Evolutionary conservation across 2,113 vertebrate species (phyloP).

Genomic region (Porphyrio hochstetteri): DNA sequence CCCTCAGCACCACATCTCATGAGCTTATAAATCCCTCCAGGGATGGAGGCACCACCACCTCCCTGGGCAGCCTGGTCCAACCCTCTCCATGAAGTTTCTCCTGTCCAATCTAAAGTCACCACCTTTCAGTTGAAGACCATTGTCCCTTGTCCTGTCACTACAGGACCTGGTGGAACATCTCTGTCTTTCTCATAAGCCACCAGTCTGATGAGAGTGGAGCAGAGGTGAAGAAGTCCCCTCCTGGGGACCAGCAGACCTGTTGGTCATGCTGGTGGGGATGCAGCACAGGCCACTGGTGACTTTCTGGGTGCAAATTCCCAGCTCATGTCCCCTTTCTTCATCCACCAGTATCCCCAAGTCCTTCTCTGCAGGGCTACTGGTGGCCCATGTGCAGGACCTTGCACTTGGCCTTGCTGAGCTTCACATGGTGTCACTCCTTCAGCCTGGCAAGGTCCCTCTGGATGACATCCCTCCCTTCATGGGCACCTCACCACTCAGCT

Average conservation of each 20-base stretch:
- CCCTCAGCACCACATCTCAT: too few relatives aligned
- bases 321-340: accelerated
- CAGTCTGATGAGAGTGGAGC: accelerated
- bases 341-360: not conserved
- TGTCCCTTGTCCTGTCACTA: accelerated
- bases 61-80: too few relatives aligned
- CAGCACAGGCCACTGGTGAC: accelerated
- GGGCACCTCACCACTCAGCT: not conserved
- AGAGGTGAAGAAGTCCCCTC: not conserved
- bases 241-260: not conserved
- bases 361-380: not conserved
- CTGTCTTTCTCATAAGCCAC: not conserved
- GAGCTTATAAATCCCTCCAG: too few relatives aligned
- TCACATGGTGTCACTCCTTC: too few relatives aligned
- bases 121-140: not conserved
- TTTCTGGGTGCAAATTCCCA: accelerated
- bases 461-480: not conserved
- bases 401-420: not conserved
- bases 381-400: not conserved
- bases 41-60: too few relatives aligned
- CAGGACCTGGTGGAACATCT: too few relatives aligned
- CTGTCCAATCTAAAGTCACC: accelerated
- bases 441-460: not conserved
- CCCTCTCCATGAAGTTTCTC: too few relatives aligned
- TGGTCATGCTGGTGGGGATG: accelerated